Evolutionary conservation across 2,113 vertebrate species (phyloP).

Genomic region (Rhinoderma darwinii): DNA sequence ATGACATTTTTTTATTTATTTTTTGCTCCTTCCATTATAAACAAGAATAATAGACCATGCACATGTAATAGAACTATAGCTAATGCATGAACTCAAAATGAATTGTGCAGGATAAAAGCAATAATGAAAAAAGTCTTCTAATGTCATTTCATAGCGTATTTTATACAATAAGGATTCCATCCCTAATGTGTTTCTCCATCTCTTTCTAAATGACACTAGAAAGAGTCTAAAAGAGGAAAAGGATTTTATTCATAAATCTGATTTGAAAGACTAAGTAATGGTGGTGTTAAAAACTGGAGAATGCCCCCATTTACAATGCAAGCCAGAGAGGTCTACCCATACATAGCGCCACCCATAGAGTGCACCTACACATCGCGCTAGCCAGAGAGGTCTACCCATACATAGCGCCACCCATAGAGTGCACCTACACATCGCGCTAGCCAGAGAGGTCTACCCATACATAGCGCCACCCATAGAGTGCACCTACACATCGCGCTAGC

Average conservation of each 20-base stretch:
- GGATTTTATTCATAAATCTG: no score
- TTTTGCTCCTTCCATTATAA: background rate
- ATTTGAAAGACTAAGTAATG: background rate
- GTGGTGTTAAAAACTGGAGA: background rate
- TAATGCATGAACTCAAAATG: background rate
- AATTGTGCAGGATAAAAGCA: background rate
- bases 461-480: no score
- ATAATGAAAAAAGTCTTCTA: background rate
- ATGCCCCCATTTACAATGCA: no score
- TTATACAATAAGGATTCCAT: background rate
- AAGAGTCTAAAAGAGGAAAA: constrained; percentile 1
- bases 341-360: no score
- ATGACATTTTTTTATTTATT: background rate
- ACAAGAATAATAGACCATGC: background rate
- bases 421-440: no score
- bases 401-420: no score
- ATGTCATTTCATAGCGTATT: background rate
- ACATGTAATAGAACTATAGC: background rate
- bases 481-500: no score
- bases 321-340: no score
- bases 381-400: no score
- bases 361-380: no score
- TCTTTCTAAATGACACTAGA: background rate
- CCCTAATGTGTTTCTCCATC: background rate
- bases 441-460: no score